These are phyloP conservation scores for Lontra canadensis DNA, from an alignment of 2,113 vertebrate species.

Conservation along the genomic window DNA sequence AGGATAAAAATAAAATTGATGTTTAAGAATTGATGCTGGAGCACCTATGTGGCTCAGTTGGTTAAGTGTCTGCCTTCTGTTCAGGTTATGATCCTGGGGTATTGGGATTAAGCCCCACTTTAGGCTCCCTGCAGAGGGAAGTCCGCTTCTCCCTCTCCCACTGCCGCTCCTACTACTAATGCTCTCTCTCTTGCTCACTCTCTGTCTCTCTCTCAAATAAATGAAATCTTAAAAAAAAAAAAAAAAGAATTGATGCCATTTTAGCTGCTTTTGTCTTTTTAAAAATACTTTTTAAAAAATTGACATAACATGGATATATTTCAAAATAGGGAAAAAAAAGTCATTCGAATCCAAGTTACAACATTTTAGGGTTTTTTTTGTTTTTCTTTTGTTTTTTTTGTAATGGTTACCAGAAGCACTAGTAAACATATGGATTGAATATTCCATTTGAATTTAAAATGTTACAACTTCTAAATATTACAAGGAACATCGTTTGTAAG, in stretches of 20 bases:
- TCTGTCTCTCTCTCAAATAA: background rate
- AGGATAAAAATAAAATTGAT: background rate
- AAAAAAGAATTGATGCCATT: background rate
- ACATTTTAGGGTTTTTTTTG: background rate
- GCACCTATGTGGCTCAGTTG: background rate
- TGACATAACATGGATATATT: background rate
- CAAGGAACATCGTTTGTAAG: background rate
- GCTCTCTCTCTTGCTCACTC: background rate
- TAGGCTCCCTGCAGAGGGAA: background rate
- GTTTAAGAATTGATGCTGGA: background rate
- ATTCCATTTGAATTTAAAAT: background rate
- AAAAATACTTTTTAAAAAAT: background rate
- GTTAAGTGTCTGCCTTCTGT: background rate
- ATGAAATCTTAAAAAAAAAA: background rate
- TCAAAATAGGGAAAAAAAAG: background rate
- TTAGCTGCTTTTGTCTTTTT: background rate
- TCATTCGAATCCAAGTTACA: background rate
- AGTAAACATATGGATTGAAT: background rate
- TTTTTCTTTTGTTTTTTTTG: background rate
- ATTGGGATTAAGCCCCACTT: background rate
- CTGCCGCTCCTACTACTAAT: background rate
- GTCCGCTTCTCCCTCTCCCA: background rate
- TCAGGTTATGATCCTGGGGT: background rate
- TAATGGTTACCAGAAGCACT: background rate
- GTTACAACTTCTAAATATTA: background rate